Conservation (phyloP, 1,140 invertebrate genomes). For the Tetragnatha versicolor region DNA sequence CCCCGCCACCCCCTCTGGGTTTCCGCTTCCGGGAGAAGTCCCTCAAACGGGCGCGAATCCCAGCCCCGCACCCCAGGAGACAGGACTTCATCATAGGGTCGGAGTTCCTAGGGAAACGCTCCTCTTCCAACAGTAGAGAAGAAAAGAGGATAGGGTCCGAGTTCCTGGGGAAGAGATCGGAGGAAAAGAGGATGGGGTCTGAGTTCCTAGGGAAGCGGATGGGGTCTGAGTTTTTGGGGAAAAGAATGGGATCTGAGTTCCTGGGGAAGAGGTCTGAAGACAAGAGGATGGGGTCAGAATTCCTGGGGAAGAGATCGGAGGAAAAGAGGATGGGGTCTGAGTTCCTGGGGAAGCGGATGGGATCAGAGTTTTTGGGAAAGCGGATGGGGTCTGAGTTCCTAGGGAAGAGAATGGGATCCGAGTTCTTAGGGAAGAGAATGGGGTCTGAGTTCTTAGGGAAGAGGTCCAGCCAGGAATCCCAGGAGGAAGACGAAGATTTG, state of each 20-base stretch:
- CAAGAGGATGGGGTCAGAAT: constrained; percentile 57
- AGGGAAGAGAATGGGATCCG: constrained; percentile 57
- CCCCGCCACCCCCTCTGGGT: constrained; percentile 7
- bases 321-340: constrained; percentile 58
- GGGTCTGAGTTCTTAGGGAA: constrained; percentile 54
- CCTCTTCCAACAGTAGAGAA: neutral
- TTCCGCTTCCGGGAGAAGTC: constrained; percentile 30
- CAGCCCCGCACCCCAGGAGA: neutral
- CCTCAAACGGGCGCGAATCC: constrained; percentile 37
- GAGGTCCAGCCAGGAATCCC: constrained; percentile 51
- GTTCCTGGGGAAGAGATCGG: constrained; percentile 52
- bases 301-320: constrained; percentile 58
- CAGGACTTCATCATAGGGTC: constrained; percentile 36
- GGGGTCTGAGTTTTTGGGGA: constrained; percentile 58
- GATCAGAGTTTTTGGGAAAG: constrained; percentile 53
- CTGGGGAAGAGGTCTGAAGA: constrained; percentile 53
- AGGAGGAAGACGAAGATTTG: constrained; percentile 45
- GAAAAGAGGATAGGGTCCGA: constrained; percentile 58
- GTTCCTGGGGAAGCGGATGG: constrained; percentile 58
- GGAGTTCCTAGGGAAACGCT: constrained; percentile 56
- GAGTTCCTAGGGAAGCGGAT: constrained; percentile 57
- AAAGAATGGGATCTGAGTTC: constrained; percentile 58
- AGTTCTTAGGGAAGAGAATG: constrained; percentile 58
- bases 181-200: constrained; percentile 57
- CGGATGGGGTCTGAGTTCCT: constrained; percentile 58